A percentile compares a stretch with the other conserved stretches of the same genome.
These are phyloP conservation scores for Drosophila barbarae DNA, from an alignment of 2,888 invertebrate species.

Conservation along the genomic window DNA sequence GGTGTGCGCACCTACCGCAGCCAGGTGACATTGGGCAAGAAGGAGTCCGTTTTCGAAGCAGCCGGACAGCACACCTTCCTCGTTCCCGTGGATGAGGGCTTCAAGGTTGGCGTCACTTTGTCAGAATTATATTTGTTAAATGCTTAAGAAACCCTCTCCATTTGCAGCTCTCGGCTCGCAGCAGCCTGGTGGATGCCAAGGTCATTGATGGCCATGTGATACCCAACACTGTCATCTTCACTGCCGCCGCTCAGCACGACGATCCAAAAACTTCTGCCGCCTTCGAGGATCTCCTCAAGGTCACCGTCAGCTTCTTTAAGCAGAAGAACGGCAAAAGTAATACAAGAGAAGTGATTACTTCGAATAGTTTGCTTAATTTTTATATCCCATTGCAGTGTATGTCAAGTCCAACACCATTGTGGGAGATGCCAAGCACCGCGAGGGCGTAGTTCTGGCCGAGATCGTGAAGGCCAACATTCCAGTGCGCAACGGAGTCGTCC, in stretches of 20 bases:
- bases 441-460: conserved; percentile 92
- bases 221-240: conserved; percentile 91
- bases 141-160: not conserved
- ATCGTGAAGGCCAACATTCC: conserved; percentile 94
- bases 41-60: conserved; percentile 87
- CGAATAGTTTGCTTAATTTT: not conserved
- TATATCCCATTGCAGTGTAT: conserved; percentile 81
- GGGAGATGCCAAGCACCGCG: conserved; percentile 88
- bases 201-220: conserved; percentile 95
- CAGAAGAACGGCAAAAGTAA: conserved; percentile 85
- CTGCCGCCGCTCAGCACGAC: conserved; percentile 87
- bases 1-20: conserved; percentile 84
- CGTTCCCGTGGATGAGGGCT: conserved; percentile 93
- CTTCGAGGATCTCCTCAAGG: conserved; percentile 90
- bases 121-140: not conserved
- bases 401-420: conserved; percentile 91
- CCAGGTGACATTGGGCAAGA: conserved; percentile 86
- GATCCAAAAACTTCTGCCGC: conserved; percentile 89
- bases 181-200: conserved; percentile 88
- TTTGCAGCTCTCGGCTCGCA: conserved; percentile 84
- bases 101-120: conserved; percentile 84
- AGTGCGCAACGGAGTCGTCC: conserved; percentile 94
- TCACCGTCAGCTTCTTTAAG: conserved; percentile 88
- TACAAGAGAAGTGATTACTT: too few species aligned
- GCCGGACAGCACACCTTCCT: conserved; percentile 93